Evolutionary conservation across 1,140 invertebrate species (phyloP).

Genomic region (Drosophila rhopaloa): DNA sequence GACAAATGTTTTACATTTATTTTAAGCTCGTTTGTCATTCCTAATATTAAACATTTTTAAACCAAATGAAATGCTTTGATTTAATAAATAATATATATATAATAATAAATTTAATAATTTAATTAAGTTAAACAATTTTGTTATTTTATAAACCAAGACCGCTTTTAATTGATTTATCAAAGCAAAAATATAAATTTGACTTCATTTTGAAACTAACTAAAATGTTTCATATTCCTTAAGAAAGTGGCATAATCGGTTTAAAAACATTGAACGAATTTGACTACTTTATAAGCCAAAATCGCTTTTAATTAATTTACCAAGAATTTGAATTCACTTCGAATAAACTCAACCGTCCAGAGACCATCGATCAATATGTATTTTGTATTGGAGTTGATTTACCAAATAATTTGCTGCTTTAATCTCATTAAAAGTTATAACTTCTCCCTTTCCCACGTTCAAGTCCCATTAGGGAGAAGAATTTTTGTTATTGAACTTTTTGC

Average conservation of each 20-base stretch:
- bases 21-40: too few species aligned
- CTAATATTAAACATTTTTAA: too few species aligned
- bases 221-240: too few species aligned
- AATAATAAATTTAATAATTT: too few species aligned
- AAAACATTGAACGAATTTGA: not conserved
- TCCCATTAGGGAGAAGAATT: slow-evolving; percentile 23
- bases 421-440: slow-evolving; percentile 68
- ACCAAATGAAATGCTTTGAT: too few species aligned
- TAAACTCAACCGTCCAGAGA: slow-evolving; percentile 1
- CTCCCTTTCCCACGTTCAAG: slow-evolving; percentile 4
- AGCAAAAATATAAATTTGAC: too few species aligned
- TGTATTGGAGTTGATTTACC: slow-evolving; percentile 52
- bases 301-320: slow-evolving; percentile 9
- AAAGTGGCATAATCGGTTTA: not conserved
- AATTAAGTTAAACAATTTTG: too few species aligned
- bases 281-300: not conserved
- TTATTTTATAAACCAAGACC: too few species aligned
- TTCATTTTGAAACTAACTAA: too few species aligned
- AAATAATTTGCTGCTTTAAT: slow-evolving; percentile 73
- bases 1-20: too few species aligned
- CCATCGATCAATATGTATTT: slow-evolving; percentile 46
- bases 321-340: not conserved
- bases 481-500: slow-evolving; percentile 71
- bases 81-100: too few species aligned
- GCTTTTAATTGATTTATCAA: too few species aligned